Base-by-base conservation (phyloP, 1,140 invertebrate species). In the Calephelis virginiensis region DNA sequence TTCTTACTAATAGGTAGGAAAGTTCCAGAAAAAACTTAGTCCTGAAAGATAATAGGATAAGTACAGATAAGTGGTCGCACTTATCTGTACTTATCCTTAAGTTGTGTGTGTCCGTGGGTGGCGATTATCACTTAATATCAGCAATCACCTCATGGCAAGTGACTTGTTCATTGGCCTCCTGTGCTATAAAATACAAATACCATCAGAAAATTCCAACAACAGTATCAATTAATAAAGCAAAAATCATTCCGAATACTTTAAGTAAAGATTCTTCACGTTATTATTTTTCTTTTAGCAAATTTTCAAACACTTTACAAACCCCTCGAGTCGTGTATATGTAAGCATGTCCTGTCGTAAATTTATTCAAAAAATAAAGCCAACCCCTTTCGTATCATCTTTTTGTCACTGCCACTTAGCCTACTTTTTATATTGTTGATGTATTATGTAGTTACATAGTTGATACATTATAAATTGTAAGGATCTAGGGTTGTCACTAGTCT, bases 321-420 rank as follows among this genome's bases (percentile, higher is more conserved):
- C 37, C 53, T 38, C 53, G 28, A 59, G 53, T 14, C 11, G 53
- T 59, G 53, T 59, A 38, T 59, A 37, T 59, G 37, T 6, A 37
- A 37, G 28, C 11, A 59, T 59, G 53, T 59, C 53, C 53, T 59
- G 53, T 2, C 10, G 37, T 59, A 59, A 59, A 59, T 59, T 59
- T 59, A 59, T 59, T 59, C 53, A 11, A 56, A 56, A 56, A 56
- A 56, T 56, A 56, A 56, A 17, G 50, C 37, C 50, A 56, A 56
- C 14, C 50, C 50, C 14, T 56, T 56, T 56, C 50, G 50, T 56
- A 56, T 56, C 50, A 56, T 56, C 28, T 37, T 56, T 56, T 56
- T 56, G 50, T 56, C 50, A 17, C 50, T 56, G 50, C 50, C 50
- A 56, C 50, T 56, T 56, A 56, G 28, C 50, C 50, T 28, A 37